Percentiles rank a stretch among this genome's conserved stretches.
phyloP scores from a whole-genome alignment of 2,888 invertebrate genomes.

The Xestoiulus laeticollis region DNA sequence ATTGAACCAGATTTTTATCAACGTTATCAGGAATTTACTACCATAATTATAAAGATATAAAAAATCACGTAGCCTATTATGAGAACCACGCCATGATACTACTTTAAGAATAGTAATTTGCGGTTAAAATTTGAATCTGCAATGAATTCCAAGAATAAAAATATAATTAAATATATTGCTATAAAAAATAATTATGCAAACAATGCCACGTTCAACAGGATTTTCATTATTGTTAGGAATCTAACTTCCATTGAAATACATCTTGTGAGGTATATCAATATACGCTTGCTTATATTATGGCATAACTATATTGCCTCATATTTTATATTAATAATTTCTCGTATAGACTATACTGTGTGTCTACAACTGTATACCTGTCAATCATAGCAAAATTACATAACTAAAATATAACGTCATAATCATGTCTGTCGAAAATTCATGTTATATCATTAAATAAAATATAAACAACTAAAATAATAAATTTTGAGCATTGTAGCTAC shows the following conservation, averaged over 20 bases:
- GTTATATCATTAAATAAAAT: too few species aligned
- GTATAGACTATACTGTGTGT: too few species aligned
- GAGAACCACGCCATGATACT: background rate
- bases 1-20: constrained; percentile 6
- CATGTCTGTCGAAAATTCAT: too few species aligned
- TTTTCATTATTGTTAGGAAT: background rate
- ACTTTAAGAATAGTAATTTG: background rate
- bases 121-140: too few species aligned
- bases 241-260: background rate
- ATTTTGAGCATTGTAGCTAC: too few species aligned
- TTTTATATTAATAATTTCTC: too few species aligned
- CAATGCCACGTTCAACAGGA: background rate
- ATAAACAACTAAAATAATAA: too few species aligned
- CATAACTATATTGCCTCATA: too few species aligned
- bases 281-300: background rate
- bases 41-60: background rate
- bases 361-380: too few species aligned
- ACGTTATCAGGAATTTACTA: background rate
- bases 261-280: background rate
- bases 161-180: background rate
- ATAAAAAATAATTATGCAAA: background rate
- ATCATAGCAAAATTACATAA: too few species aligned
- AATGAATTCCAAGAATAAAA: background rate
- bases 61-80: background rate
- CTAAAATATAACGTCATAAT: too few species aligned